These are phyloP conservation scores for Xestoiulus laeticollis DNA, from an alignment of 2,888 invertebrate species.

Conservation along the genomic window DNA sequence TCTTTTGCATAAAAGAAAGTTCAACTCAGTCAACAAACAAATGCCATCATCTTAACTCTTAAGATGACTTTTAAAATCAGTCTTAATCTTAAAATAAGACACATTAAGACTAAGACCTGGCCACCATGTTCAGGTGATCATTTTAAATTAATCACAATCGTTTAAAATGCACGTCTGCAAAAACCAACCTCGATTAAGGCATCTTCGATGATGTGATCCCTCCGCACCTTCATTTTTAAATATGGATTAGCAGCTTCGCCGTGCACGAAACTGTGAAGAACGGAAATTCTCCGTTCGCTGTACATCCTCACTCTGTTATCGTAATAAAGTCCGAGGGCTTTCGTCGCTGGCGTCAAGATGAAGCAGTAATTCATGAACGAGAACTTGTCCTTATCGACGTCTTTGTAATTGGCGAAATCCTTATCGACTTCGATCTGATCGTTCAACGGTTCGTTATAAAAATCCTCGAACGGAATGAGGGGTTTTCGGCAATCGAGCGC, in stretches of 20 bases:
- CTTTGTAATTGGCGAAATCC: conserved; percentile 89
- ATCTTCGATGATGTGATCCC: conserved; percentile 90
- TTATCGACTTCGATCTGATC: conserved; percentile 93
- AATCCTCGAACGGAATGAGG: conserved; percentile 84
- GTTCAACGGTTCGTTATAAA: conserved; percentile 93
- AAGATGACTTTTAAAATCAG: no score
- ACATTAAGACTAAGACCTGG: no score
- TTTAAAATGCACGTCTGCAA: no score
- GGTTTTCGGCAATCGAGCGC: conserved; percentile 85
- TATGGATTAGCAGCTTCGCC: conserved; percentile 86
- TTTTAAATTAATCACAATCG: neutral
- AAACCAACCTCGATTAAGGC: conserved; percentile 83
- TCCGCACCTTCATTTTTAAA: conserved; percentile 75
- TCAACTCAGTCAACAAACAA: no score
- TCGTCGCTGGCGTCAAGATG: conserved; percentile 89
- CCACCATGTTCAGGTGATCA: neutral
- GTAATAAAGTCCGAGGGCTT: conserved; percentile 89
- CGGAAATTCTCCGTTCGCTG: conserved; percentile 85
- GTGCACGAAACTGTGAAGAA: conserved; percentile 80
- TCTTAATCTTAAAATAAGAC: no score
- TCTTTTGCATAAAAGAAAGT: no score
- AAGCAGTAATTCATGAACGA: conserved; percentile 92
- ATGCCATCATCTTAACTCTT: no score
- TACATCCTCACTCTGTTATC: conserved; percentile 96
- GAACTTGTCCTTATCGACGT: conserved; percentile 71